These are phyloP conservation scores for Aricia artaxerxes DNA, from an alignment of 2,888 invertebrate genomes.

Conservation along the genomic window DNA sequence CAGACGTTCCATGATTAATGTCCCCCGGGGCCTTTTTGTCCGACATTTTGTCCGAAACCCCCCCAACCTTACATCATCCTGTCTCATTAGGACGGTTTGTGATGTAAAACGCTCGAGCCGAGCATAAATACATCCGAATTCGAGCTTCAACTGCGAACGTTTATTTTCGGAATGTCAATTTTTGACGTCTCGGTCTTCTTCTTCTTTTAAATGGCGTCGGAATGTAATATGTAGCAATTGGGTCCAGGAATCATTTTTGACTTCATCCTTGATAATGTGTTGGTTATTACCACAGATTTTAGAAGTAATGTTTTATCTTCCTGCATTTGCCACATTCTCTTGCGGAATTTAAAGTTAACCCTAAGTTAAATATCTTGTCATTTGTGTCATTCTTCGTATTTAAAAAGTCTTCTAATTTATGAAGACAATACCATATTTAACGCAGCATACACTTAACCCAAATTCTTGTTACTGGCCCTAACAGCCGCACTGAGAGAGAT, in stretches of 20 bases:
- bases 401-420: too few relatives aligned
- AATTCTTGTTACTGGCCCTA: too few relatives aligned
- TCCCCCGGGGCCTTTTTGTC: slow-evolving; percentile 43
- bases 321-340: too few relatives aligned
- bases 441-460: too few relatives aligned
- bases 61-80: slow-evolving; percentile 45
- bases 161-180: slow-evolving; percentile 13
- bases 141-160: slow-evolving; percentile 12
- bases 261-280: background rate
- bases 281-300: background rate
- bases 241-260: background rate
- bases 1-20: slow-evolving; percentile 49
- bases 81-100: slow-evolving; percentile 53
- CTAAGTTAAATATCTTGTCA: too few relatives aligned
- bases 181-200: slow-evolving; percentile 10
- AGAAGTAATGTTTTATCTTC: too few relatives aligned
- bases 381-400: too few relatives aligned
- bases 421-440: too few relatives aligned
- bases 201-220: slow-evolving; percentile 18
- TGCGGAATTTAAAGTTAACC: too few relatives aligned
- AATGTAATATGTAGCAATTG: background rate
- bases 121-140: slow-evolving; percentile 17
- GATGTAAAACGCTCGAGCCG: slow-evolving; percentile 15
- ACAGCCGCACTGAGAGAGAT: too few relatives aligned
- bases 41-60: slow-evolving; percentile 10